Evolutionary conservation across 2,888 invertebrate genomes (phyloP), one percentile per base, ranked within the genome.

Genomic region (Acheta domesticus): DNA sequence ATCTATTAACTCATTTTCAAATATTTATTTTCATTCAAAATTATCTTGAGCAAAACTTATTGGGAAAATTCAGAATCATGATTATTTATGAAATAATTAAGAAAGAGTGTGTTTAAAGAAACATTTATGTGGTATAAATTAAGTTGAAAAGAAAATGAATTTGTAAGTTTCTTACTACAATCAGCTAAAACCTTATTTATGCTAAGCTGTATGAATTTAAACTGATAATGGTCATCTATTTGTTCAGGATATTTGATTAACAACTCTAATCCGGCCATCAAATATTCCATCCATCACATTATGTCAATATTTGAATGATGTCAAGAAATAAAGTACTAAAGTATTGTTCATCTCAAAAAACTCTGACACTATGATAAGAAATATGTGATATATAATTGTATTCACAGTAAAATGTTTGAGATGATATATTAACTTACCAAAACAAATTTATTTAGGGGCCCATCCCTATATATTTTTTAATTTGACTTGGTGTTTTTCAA

Each of bases 271-370:
- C 62, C 62, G 62, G 62, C 62, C 62, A 62, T 62, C 62, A 62
- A 19, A 62, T n/a, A 62, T 19, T 62, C 62, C 62, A 62, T 62
- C 62, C 62, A 62, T n/a, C 14, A 62, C n/a, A 62, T 62, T 14
- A 62, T 62, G 62, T 62, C 62, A 62, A 62, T 62, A 62, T 62
- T 62, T 62, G 62, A 62, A 62, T 36, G 36, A 62, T 62, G 62
- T 62, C 16, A 62, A 62, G n/a, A 62, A 19, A 62, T 62, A 62
- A 62, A 19, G 62, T 62, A 19, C 14, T 62, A 62, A 19, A 62
- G 16, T 62, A 62, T 62, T 62, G 16, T 62, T 36, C 36, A 36
- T 36, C 36, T 36, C 36, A 8, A 36, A 8, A 36, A 36, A 36
- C 36, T 36, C 5, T 36, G 36, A 36, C 36, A 36, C 36, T 36